Evolutionary conservation across 2,888 invertebrate species (phyloP).

Genomic region (Apantesis nais): DNA sequence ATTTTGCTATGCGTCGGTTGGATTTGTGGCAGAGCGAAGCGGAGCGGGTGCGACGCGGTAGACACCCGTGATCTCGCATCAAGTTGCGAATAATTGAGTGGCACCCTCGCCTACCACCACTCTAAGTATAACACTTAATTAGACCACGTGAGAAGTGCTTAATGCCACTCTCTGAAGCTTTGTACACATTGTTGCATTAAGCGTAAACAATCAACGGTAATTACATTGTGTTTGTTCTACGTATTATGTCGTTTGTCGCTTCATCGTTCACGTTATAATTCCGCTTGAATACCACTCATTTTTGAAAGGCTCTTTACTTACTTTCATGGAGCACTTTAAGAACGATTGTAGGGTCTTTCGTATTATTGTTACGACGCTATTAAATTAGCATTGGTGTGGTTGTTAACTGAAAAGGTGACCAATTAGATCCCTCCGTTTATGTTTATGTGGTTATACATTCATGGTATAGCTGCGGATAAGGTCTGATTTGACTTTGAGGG

Average conservation of each 20-base stretch:
- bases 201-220: slow-evolving; percentile 60
- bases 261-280: slow-evolving; percentile 37
- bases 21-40: slow-evolving; percentile 58
- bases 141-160: slow-evolving; percentile 77
- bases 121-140: slow-evolving; percentile 79
- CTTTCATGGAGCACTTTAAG: slow-evolving; percentile 26
- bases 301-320: slow-evolving; percentile 26
- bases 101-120: slow-evolving; percentile 63
- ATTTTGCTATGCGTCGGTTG: slow-evolving; percentile 70
- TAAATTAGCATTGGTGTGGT: slow-evolving; percentile 40
- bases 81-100: slow-evolving; percentile 80
- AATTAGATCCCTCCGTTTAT: slow-evolving; percentile 31
- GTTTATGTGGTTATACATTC: slow-evolving; percentile 27
- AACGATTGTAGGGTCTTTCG: slow-evolving; percentile 20
- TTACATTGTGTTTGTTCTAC: slow-evolving; percentile 44
- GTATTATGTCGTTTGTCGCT: slow-evolving; percentile 35
- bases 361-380: slow-evolving; percentile 35
- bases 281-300: slow-evolving; percentile 31
- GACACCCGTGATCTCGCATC: slow-evolving; percentile 77
- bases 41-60: slow-evolving; percentile 20
- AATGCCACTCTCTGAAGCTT: slow-evolving; percentile 61
- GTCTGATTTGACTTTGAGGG: slow-evolving; percentile 3
- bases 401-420: slow-evolving; percentile 37
- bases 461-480: neutral
- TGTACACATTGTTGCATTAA: slow-evolving; percentile 67